Evolutionary conservation across 2,113 vertebrate genomes (phyloP), one percentile per base, ranked within the genome.

Genomic region (Ammodytes dubius): DNA sequence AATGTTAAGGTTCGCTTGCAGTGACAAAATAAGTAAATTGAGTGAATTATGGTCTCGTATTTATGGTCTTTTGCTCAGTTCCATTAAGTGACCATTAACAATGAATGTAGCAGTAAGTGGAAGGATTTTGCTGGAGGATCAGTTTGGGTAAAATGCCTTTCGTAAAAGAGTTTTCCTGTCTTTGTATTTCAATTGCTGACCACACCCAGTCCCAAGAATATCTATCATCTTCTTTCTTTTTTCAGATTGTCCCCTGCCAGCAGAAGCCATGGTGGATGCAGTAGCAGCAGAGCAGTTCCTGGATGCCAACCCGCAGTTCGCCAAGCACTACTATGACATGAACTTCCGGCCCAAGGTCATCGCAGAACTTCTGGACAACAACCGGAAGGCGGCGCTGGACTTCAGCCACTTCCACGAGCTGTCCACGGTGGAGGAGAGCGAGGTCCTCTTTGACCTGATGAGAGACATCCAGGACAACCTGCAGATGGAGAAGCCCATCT

Each of bases 391-490:
- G 0, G 83, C 65, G 0, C 77, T 96, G 75, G 96, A 97, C 78
- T 73, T 91, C 49, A 92, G 89, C 86, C 64, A 11, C 11, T 95
- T 87, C 82, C 96, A 95, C 17, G 56, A 94, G 0, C 82, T 96
- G 84, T 93, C 70, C 14, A 91, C 83, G 1, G 91, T 96, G 82
- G 97, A 97, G 58, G 96, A 98, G 93, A 97, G 97, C 2, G 97
- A 97, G 80, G 73, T 98, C 77, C 91, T 98, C 45, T 96, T 97
- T 1, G 97, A 98, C 78, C 92, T 98, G 82, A 82, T 98, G 58
- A 86, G 96, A 5, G 96, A 96, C 89, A 94, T 97, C 73, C 96
- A 96, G 91, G 96, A 97, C 58, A 96, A 96, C 73, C 74, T 97
- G 69, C 95, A 97, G 74, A 93, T 95, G 46, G 97, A 98, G 93